phyloP scores from a whole-genome alignment of 2,797 vertebrate genomes.

The Hoplostethus mediterraneus region DNA sequence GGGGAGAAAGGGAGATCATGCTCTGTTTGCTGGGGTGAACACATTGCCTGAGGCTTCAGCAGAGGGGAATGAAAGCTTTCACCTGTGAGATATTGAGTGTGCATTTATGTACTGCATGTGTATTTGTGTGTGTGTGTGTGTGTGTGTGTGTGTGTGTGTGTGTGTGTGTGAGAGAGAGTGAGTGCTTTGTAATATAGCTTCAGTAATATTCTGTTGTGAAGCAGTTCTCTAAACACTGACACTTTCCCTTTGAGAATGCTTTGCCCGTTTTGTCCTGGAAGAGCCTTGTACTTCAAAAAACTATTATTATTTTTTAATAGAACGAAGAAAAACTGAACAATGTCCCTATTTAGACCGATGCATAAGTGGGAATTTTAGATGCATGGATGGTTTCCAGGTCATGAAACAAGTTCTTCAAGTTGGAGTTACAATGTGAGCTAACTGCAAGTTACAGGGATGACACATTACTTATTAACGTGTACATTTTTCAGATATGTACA shows the following conservation, averaged over 20 bases:
- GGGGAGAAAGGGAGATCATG: constrained; percentile 69
- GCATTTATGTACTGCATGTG: constrained; percentile 48
- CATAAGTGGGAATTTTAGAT: constrained; percentile 60
- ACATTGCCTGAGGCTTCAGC: constrained; percentile 74
- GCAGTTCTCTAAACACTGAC: constrained; percentile 62
- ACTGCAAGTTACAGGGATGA: constrained; percentile 21
- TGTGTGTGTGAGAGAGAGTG: constrained; percentile 5
- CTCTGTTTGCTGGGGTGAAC: constrained; percentile 79
- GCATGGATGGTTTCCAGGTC: constrained; percentile 58
- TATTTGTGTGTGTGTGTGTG: constrained; percentile 58
- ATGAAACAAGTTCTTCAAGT: constrained; percentile 39
- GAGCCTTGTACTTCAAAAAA: constrained; percentile 56
- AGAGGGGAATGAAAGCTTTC: constrained; percentile 80
- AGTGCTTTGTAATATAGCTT: constrained; percentile 61
- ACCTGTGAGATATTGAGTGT: constrained; percentile 81
- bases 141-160: constrained; percentile 27
- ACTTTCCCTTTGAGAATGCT: constrained; percentile 71
- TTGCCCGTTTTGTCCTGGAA: constrained; percentile 70
- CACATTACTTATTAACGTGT: constrained; percentile 1
- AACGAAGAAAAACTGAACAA: constrained; percentile 2
- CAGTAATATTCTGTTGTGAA: constrained; percentile 59
- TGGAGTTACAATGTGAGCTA: constrained; percentile 40
- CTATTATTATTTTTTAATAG: constrained; percentile 48
- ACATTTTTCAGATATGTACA: not conserved
- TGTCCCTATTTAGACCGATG: constrained; percentile 20